Percentiles rank a stretch among this genome's conserved stretches.
These are phyloP conservation scores for Linyphia triangularis DNA, from an alignment of 2,888 invertebrate genomes.

Conservation along the genomic window DNA sequence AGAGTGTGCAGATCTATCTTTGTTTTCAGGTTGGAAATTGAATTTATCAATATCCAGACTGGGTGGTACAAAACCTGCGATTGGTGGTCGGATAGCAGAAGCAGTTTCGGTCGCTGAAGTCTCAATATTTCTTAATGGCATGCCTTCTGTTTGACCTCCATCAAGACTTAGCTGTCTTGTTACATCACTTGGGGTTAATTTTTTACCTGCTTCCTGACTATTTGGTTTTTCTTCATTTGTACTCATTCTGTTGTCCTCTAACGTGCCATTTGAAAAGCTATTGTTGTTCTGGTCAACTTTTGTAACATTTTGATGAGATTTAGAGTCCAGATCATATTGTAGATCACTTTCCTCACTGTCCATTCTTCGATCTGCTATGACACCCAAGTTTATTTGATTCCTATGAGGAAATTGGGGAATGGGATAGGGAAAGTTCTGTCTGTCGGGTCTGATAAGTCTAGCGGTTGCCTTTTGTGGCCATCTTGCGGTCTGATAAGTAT, in stretches of 20 bases:
- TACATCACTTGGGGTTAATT: not conserved
- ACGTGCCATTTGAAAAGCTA: not conserved
- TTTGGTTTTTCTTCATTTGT: not conserved
- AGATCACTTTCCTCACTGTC: conserved; percentile 44
- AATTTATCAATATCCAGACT: conserved; percentile 23
- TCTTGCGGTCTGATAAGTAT: conserved; percentile 59
- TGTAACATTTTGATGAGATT: not conserved
- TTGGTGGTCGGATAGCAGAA: conserved; percentile 17
- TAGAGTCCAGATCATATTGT: conserved; percentile 19
- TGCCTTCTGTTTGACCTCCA: not conserved
- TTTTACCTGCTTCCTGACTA: not conserved
- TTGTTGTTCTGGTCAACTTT: not conserved
- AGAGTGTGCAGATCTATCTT: conserved; percentile 37
- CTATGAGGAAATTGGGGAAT: conserved; percentile 65
- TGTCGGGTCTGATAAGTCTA: conserved; percentile 12
- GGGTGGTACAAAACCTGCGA: conserved; percentile 51
- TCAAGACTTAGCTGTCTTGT: too few species aligned
- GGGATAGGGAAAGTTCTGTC: conserved; percentile 58
- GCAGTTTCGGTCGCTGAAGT: not conserved
- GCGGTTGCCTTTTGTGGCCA: conserved; percentile 54
- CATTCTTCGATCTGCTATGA: conserved; percentile 61
- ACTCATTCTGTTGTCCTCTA: not conserved
- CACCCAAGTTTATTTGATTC: conserved; percentile 61
- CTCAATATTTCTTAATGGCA: not conserved
- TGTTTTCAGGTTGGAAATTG: not conserved